phyloP scores from a whole-genome alignment of 2,888 invertebrate genomes.

The Stenodema calcarata region DNA sequence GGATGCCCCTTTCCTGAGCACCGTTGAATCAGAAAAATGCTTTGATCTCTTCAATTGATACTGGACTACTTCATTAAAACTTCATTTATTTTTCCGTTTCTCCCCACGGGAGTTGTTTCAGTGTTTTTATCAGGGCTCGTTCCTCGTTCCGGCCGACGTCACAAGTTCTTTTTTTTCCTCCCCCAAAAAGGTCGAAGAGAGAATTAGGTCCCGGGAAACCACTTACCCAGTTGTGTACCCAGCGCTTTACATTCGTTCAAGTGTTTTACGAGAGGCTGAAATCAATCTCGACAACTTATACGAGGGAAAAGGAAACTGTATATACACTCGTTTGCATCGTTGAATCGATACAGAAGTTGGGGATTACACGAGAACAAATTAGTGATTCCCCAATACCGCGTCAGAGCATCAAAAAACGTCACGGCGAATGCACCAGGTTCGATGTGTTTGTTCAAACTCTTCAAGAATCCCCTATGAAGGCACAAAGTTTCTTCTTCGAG shows the following conservation, averaged over 20 bases:
- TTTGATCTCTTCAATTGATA: conserved; percentile 9
- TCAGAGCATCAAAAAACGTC: too few species aligned
- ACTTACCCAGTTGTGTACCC: neutral
- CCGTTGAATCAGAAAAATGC: neutral
- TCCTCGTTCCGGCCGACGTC: neutral
- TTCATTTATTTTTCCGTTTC: conserved; percentile 2
- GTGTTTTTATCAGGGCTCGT: neutral
- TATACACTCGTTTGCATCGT: neutral
- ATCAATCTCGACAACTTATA: neutral
- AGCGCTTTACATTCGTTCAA: neutral
- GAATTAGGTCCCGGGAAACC: neutral
- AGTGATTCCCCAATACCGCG: too few species aligned
- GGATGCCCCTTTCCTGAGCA: neutral
- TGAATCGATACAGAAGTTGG: neutral
- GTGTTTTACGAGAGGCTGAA: neutral
- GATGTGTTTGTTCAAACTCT: too few species aligned
- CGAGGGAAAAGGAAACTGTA: neutral
- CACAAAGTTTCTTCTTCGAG: too few species aligned
- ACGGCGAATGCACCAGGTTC: too few species aligned
- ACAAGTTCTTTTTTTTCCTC: neutral
- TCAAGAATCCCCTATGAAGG: too few species aligned
- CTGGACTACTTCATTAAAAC: conserved; percentile 16
- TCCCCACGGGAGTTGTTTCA: neutral
- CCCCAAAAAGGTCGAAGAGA: neutral
- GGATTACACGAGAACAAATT: neutral